Percentiles rank a stretch among this genome's conserved stretches.
These are phyloP conservation scores for Cephus spinipes DNA, from an alignment of 2,888 invertebrate species.

Conservation along the genomic window DNA sequence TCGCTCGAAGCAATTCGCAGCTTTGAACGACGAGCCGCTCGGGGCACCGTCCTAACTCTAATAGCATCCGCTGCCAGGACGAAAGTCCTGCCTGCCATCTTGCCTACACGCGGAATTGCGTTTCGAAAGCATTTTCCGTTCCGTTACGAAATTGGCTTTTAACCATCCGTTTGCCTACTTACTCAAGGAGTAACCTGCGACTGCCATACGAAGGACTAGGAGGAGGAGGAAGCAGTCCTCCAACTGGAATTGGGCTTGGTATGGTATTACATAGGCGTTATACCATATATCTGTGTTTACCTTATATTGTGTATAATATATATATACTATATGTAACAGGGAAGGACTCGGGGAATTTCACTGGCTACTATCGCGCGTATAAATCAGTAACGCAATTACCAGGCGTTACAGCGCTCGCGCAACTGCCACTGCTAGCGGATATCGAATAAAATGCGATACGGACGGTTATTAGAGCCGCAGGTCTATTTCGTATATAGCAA, in stretches of 20 bases:
- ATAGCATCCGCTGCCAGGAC: neutral
- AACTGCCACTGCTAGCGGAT: slow-evolving; percentile 8
- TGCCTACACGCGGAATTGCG: neutral
- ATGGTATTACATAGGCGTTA: neutral
- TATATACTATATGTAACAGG: neutral
- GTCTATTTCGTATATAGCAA: slow-evolving; percentile 38
- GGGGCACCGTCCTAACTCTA: neutral
- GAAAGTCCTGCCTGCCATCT: neutral
- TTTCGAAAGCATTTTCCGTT: neutral
- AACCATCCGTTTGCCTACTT: neutral
- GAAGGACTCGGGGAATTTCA: slow-evolving; percentile 5
- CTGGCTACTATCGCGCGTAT: slow-evolving; percentile 22
- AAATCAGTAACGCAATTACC: slow-evolving; percentile 27
- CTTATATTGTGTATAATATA: neutral
- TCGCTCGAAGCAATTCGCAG: neutral
- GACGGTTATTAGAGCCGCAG: slow-evolving; percentile 11
- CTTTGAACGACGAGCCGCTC: neutral
- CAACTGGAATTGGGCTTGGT: neutral
- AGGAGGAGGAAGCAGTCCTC: neutral
- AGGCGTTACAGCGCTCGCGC: slow-evolving; percentile 5
- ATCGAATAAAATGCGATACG: slow-evolving; percentile 14
- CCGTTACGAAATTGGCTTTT: slow-evolving; percentile 6
- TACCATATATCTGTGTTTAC: neutral
- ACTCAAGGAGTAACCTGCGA: neutral
- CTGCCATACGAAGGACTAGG: neutral